Base-by-base conservation (phyloP, 1,140 invertebrate genomes). In the Polyergus mexicanus region DNA sequence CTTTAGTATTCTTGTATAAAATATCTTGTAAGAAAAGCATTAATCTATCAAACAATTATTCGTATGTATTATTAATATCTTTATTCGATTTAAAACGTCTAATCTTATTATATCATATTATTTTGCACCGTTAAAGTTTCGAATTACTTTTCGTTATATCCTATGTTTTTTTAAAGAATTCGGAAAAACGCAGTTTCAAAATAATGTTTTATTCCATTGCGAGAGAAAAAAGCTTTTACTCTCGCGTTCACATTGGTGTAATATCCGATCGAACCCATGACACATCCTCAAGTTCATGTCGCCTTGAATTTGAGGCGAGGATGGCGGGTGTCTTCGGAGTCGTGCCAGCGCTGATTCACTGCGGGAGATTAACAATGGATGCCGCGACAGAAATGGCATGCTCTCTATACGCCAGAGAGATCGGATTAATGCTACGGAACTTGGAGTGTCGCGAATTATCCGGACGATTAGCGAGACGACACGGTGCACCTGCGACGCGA, bases 231-330 rank as follows among this genome's bases (percentile, higher is more conserved):
- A 68, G 25, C 25, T 32, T 51, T 69, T 2, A 25, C 38, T 25
- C 7, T 44, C 44, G 69, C 41, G 47, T 32, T 2, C 35, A 6
- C 44, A 2, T 11, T 28, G 56, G 16, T 22, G 72, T 32, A 51
- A 58, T 25, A 25, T 68, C 35, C 44, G 72, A 84, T 77, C 72
- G 81, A 77, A 76, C 32, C 35, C 51, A 41, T 35, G 28, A 13
- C 19, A 4, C 47, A 16, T 75, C 77, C 51, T 76, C 84, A 86
- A 88, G 86, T 90, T 88, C 80, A n/a, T n/a, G 75, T 22, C 88
- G 74, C 84, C 89, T 90, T 90, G 86, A 90, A 88, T 83, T 60
- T 80, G 72, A 51, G 16, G 88, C 76, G 86, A 87, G 60, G 51
- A 81, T 71, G 71, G 44, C 13, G 32, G 32, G 54, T 44, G 38